phyloP scores from a whole-genome alignment of 2,797 vertebrate species.

The Muscicapa comitata region DNA sequence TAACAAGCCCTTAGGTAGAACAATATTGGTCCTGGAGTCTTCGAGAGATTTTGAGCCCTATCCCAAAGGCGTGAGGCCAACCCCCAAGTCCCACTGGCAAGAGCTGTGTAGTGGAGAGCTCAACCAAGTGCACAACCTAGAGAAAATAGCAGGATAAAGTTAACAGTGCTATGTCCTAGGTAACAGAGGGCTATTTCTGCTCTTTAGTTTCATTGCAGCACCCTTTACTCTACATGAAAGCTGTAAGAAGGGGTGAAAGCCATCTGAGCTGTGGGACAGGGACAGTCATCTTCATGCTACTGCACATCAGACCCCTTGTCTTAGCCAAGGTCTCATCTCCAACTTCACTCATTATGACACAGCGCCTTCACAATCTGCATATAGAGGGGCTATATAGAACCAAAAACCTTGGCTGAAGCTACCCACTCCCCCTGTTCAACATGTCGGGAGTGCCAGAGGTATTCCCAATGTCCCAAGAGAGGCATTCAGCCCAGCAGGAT shows the following conservation, averaged over 20 bases:
- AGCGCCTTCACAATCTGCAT: not conserved
- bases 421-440: not conserved
- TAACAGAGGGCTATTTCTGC: not conserved
- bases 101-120: not conserved
- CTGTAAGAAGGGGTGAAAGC: not conserved
- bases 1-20: not conserved
- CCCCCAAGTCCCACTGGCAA: not conserved
- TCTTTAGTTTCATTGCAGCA: not conserved
- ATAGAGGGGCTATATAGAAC: not conserved
- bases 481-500: not conserved
- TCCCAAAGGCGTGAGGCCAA: constrained; percentile 4
- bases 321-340: not conserved
- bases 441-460: not conserved
- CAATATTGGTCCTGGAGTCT: constrained; percentile 65
- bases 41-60: not conserved
- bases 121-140: not conserved
- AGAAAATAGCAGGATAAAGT: not conserved
- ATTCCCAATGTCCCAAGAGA: not conserved
- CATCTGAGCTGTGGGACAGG: not conserved
- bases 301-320: not conserved
- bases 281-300: not conserved
- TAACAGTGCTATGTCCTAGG: not conserved
- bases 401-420: not conserved
- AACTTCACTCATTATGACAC: not conserved
- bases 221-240: not conserved